These are phyloP conservation scores for Coptotermes formosanus DNA, from an alignment of 1,140 invertebrate genomes.

Conservation along the genomic window DNA sequence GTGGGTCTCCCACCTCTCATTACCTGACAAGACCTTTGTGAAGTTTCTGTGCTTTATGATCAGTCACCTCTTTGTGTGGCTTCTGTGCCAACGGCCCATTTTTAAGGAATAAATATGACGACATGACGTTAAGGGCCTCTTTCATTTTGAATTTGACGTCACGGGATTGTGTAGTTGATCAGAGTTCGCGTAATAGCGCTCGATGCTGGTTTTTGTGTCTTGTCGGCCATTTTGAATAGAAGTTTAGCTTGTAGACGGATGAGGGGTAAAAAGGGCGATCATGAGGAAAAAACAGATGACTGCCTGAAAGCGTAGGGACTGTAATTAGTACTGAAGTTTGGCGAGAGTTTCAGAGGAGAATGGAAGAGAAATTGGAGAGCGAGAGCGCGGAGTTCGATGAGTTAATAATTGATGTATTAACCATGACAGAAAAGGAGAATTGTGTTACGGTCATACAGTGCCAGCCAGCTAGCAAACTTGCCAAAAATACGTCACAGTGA, in stretches of 20 bases:
- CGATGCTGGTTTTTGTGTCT: not conserved
- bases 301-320: not conserved
- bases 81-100: too few species aligned
- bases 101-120: too few species aligned
- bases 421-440: not conserved
- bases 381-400: not conserved
- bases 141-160: not conserved
- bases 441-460: not conserved
- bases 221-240: not conserved
- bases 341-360: too few species aligned
- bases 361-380: not conserved
- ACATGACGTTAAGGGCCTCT: too few species aligned
- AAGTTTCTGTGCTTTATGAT: too few species aligned
- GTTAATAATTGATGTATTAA: slow-evolving; percentile 3
- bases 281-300: not conserved
- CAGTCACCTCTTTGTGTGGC: too few species aligned
- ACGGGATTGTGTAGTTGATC: not conserved
- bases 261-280: not conserved
- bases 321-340: slow-evolving; percentile 2
- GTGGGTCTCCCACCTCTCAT: too few species aligned
- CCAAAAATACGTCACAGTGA: not conserved
- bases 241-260: not conserved
- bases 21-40: too few species aligned
- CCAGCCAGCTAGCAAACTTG: not conserved
- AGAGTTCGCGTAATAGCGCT: not conserved